phyloP scores from a whole-genome alignment of 2,113 vertebrate genomes.

The Hemiscyllium ocellatum region DNA sequence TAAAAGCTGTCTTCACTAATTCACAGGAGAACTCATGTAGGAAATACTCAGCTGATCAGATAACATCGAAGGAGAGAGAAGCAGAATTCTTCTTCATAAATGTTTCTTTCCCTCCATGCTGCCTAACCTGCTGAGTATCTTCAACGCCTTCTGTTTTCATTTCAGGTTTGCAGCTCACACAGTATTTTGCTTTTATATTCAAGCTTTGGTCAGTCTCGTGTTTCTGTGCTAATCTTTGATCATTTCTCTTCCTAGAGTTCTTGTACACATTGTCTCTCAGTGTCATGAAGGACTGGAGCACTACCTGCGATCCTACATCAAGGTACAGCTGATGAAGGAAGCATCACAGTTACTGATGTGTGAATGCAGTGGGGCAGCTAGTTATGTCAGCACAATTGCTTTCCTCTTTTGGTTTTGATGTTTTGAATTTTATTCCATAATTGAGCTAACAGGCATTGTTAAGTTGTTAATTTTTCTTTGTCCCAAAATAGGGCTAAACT shows the following conservation, averaged over 20 bases:
- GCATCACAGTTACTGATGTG: background rate
- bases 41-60: background rate
- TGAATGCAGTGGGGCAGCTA: background rate
- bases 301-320: conserved; percentile 90
- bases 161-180: background rate
- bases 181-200: background rate
- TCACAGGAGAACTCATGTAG: background rate
- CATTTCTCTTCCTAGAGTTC: conserved; percentile 67
- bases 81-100: background rate
- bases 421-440: background rate
- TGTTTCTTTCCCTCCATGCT: background rate
- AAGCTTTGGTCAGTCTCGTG: too few relatives aligned
- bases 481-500: background rate
- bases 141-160: background rate
- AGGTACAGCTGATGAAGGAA: conserved; percentile 58
- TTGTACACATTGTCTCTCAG: conserved; percentile 93
- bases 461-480: background rate
- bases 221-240: background rate
- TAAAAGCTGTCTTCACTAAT: background rate
- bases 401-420: background rate
- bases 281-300: conserved; percentile 94
- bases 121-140: too few relatives aligned
- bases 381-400: background rate
- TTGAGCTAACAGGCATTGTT: too few relatives aligned
- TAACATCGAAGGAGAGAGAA: background rate